Evolutionary conservation across 2,888 invertebrate species (phyloP), one percentile per base, ranked within the genome.

Genomic region (Bombylius major): DNA sequence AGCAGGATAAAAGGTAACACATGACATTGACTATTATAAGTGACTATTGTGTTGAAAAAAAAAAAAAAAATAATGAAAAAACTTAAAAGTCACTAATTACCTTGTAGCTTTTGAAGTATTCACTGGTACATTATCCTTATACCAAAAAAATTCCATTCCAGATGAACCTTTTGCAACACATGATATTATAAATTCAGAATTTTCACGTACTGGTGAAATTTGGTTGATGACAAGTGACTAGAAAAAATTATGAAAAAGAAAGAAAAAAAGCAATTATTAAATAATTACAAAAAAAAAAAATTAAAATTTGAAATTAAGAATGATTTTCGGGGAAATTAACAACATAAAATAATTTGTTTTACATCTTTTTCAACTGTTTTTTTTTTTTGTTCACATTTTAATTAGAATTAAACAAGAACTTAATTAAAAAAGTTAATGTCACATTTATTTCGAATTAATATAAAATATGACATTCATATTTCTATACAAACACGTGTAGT

Each of bases 91-190:
- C 23, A 23, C 23, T 59, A 67, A 71, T 76, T 73, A 84, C 89
- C 88, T 84, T 51, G 79, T 83, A 14, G 86, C 82, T 62, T 82
- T 82, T 59, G 85, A 83, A 64, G 83, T 82, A 71, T 89, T 88
- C 59, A 89, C 82, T 62, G 80, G 78, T 61, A 83, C 77, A 6
- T 85, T 85, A 66, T 89, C 89, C 71, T 90, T 90, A 76, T 83
- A 88, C 89, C 89, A 90, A 39, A 81, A 81, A 69, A 89, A 89
- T 55, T 77, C 79, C 67, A 87, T 85, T 61, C 81, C 78, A 1
- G 85, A 80, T 49, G 88, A 87, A 53, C 89, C 89, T 67, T 86
- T 82, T 32, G 88, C 87, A 62, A 83, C 79, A 67, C 90, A 90
- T 53, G 85, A 84, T 61, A 90, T 76, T 64, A 84, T 82, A 66